These are phyloP conservation scores for Percopsis transmontana DNA, from an alignment of 2,113 vertebrate genomes.

Conservation along the genomic window DNA sequence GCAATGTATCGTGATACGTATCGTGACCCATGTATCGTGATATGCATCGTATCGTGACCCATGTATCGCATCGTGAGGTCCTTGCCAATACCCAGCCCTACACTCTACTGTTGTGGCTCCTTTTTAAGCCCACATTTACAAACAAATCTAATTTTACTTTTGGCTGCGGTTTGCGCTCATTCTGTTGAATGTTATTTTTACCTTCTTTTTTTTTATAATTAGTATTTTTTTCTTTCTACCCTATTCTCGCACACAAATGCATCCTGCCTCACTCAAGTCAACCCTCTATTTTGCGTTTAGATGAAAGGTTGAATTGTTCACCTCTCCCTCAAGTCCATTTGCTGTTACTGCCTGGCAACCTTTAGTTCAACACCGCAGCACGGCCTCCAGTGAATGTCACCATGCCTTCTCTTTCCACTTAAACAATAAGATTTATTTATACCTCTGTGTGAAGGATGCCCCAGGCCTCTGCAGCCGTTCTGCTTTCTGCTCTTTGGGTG, in stretches of 20 bases:
- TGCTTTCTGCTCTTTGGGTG: neutral
- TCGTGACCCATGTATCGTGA: too few relatives aligned
- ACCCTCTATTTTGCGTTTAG: slow-evolving; percentile 8
- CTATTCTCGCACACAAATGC: neutral
- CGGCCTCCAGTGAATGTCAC: slow-evolving; percentile 37
- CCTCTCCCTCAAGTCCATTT: slow-evolving; percentile 4
- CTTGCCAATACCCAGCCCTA: too few relatives aligned
- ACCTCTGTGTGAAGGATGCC: slow-evolving; percentile 9
- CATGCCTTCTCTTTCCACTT: slow-evolving; percentile 3
- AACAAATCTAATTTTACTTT: neutral
- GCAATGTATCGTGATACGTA: too few relatives aligned
- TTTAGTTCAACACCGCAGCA: slow-evolving; percentile 15
- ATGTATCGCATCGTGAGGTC: too few relatives aligned
- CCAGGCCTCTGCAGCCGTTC: slow-evolving; percentile 3
- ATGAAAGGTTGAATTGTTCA: slow-evolving; percentile 13
- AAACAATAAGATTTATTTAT: slow-evolving; percentile 36
- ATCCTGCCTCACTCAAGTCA: neutral
- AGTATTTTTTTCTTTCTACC: neutral
- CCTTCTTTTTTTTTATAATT: too few relatives aligned
- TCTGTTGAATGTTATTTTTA: neutral
- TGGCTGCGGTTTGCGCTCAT: neutral
- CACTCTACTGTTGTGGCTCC: too few relatives aligned
- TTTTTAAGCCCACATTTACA: neutral
- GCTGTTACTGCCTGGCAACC: slow-evolving; percentile 15
- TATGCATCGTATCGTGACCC: too few relatives aligned